Base-by-base conservation (phyloP, 2,888 invertebrate genomes). In the Coelinius sp. region DNA sequence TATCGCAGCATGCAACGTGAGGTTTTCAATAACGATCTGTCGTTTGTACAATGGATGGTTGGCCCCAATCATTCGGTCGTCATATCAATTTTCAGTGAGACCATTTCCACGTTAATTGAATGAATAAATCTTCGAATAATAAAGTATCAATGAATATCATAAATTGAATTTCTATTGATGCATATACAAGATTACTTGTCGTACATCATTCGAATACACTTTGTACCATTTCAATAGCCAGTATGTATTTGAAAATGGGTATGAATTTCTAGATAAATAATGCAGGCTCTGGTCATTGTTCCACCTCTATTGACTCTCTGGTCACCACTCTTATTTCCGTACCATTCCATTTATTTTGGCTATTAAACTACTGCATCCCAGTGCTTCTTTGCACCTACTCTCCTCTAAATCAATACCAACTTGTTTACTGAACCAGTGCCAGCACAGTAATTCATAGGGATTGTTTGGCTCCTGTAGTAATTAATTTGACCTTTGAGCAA, bases 231-330 rank as follows among this genome's bases (percentile, higher is more conserved):
- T 78, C 80, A 83, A 82, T 76, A 73, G 71, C 75, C 17, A 76
- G 78, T 81, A 78, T 81, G 81, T 83, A 81, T 82, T 81, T 81
- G 82, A 78, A 70, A 75, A 75, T 76, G 63, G 44, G 74, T 82
- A 85, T 85, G 84, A 85, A 85, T 85, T 84, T 78, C 70, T 77
- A 80, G 82, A 84, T 85, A 82, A 84, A 84, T 84, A 82, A 82
- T 81, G 80, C 79, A 79, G 77, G 76, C 73, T 71, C 68, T 59
- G 31, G 14, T 44, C 52, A 24, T 6, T 6, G 8, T 35, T 10
- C 52, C 49, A 63, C 63, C 53, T 52, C 56, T 41, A 27, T 46
- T 53, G 24, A 68, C 70, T 59, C 65, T 24, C 46, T 27, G 46
- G 68, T 56, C 68, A 52, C 76, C 68, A 25, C 64, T 49, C 25